Evolutionary conservation across 2,113 vertebrate genomes (phyloP).

Genomic region (Cryptotis parvus): DNA sequence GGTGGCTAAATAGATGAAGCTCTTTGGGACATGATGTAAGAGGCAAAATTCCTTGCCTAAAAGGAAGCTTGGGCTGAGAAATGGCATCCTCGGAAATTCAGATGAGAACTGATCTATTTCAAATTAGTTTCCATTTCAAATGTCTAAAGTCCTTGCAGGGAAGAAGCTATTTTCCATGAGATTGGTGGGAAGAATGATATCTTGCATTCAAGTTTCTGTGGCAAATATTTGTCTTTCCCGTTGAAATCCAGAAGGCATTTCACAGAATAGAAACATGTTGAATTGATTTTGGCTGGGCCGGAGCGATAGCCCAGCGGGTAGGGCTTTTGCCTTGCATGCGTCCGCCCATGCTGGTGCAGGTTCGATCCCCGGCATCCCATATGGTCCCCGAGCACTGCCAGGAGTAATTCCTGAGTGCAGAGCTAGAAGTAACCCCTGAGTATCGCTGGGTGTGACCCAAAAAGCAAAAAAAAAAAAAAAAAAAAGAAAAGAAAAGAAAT

Average conservation of each 20-base stretch:
- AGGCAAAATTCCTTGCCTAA: conserved; percentile 52
- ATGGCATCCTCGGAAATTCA: conserved; percentile 73
- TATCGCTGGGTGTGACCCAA: no score
- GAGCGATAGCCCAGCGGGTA: no score
- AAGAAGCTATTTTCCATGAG: conserved; percentile 60
- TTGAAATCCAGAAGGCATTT: conserved; percentile 58
- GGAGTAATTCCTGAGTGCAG: no score
- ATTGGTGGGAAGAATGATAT: conserved; percentile 50
- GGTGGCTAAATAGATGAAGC: conserved; percentile 56
- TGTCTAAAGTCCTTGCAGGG: conserved; percentile 56
- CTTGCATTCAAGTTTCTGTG: conserved; percentile 65
- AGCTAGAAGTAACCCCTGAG: no score
- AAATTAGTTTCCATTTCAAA: conserved; percentile 73
- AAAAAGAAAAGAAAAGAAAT: no score
- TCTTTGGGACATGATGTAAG: conserved; percentile 52
- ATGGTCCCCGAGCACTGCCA: no score
- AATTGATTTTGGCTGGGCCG: no score
- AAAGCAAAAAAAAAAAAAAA: no score
- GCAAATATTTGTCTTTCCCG: conserved; percentile 60
- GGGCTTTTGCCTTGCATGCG: no score
- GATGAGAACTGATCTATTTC: conserved; percentile 67
- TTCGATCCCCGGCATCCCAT: no score
- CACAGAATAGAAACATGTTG: conserved; percentile 61
- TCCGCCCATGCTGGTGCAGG: no score
- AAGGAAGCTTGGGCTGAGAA: conserved; percentile 63